Evolutionary conservation across 1,140 invertebrate species (phyloP), one percentile per base, ranked within the genome.

Genomic region (Drosophila willistoni): DNA sequence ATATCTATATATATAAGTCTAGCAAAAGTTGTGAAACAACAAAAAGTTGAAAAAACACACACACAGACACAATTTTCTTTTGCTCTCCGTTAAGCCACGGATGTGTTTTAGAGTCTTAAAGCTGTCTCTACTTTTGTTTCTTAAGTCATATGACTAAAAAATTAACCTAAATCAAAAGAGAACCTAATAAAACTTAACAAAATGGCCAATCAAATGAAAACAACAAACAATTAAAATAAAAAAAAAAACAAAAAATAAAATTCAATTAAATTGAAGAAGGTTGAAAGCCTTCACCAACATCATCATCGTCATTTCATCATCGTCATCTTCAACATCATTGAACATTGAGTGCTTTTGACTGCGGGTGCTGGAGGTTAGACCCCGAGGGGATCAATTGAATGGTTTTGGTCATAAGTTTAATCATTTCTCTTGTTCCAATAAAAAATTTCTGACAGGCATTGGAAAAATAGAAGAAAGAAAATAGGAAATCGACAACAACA

Each of bases 251-350:
- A 64, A 51, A 65, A 79, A 79, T 71, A 65, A 76, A 79, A 79
- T 89, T 71, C 69, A 79, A 77, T 89, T 77, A 70, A 87, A 87
- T 89, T 79, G 72, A 83, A 83, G 71, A 69, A 51, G 47, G 39
- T 55, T 68, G 44, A 36, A 51, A 29, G 39, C 9, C 13, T 51
- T 22, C 2, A 51, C 44, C 44, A 51, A 51, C 7, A 51, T 22
- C 9, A 42, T n/a, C 17, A 7, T 19, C 22, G 0, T 25, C 22
- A 25, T 7, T 3, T 47, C 44, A 51, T 22, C 17, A 51, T 51
- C 44, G 14, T 51, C 44, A 51, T 51, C 44, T 22, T 51, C 44
- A 22, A 51, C 44, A 51, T 51, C 44, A 51, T 51, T 51, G 44
- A 6, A 44, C 19, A 22, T 51, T 61, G 42, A 6, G 14, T 34